Conservation (phyloP, 2,888 invertebrate genomes). For the Crocallis elinguaria region DNA sequence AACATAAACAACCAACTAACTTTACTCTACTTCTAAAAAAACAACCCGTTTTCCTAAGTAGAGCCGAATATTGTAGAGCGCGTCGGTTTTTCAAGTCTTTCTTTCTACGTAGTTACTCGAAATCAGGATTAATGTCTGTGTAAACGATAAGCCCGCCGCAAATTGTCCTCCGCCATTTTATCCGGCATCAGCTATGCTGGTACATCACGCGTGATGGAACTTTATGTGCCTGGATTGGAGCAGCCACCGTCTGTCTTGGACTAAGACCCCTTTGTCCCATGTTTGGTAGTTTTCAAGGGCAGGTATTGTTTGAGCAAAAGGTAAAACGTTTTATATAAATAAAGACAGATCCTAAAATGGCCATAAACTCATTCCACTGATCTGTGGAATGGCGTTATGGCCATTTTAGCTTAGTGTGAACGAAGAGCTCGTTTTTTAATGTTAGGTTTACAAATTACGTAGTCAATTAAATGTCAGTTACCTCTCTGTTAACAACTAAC, state of each 20-base stretch:
- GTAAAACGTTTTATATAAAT: background rate
- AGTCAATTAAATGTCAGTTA: no score
- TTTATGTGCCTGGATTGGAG: constrained; percentile 28
- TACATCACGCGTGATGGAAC: constrained; percentile 30
- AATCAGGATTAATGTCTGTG: constrained; percentile 33
- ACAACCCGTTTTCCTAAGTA: background rate
- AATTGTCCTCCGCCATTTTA: constrained; percentile 27
- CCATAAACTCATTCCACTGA: background rate
- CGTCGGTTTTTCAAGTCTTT: constrained; percentile 17
- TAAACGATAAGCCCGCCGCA: constrained; percentile 29
- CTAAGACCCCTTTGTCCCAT: constrained; percentile 12
- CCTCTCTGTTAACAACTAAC: no score
- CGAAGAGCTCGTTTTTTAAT: no score
- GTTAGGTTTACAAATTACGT: no score
- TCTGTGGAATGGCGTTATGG: no score
- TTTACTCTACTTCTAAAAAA: background rate
- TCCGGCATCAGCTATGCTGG: constrained; percentile 23
- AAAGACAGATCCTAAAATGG: background rate
- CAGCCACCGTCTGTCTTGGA: constrained; percentile 14
- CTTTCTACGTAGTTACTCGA: constrained; percentile 21
- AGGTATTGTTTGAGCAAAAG: background rate
- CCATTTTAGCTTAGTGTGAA: no score
- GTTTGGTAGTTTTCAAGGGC: constrained; percentile 15
- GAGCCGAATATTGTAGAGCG: background rate
- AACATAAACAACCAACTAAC: background rate